Evolutionary conservation across 2,113 vertebrate genomes (phyloP).

Genomic region (Archilochus colubris): DNA sequence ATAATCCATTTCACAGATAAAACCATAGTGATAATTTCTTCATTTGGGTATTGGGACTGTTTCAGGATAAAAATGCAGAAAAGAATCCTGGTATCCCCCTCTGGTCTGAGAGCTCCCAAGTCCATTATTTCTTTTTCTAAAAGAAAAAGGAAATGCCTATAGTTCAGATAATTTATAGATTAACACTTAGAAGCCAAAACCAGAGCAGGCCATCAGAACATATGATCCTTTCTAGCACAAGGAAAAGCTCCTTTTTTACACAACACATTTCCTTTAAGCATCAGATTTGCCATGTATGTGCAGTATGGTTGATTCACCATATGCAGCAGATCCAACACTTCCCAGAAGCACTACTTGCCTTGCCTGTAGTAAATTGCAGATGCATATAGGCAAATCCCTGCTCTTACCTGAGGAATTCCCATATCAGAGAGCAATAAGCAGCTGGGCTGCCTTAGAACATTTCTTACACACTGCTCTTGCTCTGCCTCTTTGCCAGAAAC

Average conservation of each 20-base stretch:
- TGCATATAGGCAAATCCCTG: neutral
- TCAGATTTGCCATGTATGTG: fast-evolving
- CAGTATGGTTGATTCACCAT: neutral
- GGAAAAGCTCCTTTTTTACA: neutral
- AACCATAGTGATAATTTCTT: neutral
- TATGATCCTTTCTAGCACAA: neutral
- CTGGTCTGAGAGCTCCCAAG: neutral
- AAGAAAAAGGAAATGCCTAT: neutral
- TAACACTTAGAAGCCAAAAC: neutral
- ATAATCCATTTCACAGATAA: neutral
- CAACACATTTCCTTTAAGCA: neutral
- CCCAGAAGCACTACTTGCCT: neutral
- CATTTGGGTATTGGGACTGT: neutral
- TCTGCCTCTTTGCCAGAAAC: neutral
- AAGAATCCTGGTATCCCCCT: neutral
- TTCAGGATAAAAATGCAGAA: neutral
- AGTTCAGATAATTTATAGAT: neutral
- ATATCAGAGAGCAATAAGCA: neutral
- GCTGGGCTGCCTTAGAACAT: neutral
- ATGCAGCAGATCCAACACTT: neutral
- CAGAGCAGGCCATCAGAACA: neutral
- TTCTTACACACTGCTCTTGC: neutral
- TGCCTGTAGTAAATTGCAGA: neutral
- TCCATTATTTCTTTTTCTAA: neutral
- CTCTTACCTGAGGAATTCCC: neutral